Percentiles rank a stretch among this genome's conserved stretches.
phyloP scores from a whole-genome alignment of 2,113 vertebrate genomes.

The Callipepla squamata region DNA sequence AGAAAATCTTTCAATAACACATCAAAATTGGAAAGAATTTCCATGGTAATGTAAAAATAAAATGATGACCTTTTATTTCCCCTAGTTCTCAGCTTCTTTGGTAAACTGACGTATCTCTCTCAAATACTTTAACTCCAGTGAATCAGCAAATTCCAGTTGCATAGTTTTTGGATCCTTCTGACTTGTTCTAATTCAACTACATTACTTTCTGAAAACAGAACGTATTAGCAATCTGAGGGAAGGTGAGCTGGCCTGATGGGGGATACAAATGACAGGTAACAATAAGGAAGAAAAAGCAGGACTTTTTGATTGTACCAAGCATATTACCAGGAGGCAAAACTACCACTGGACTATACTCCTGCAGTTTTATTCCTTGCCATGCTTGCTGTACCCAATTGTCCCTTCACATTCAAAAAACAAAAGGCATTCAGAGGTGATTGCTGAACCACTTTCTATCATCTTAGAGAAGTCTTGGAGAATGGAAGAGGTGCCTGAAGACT shows the following conservation, averaged over 20 bases:
- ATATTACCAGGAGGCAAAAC: background rate
- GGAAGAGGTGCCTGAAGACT: too few species aligned
- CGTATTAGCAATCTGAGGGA: background rate
- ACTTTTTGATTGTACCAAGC: background rate
- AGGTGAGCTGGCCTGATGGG: background rate
- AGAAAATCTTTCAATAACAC: background rate
- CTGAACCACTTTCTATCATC: too few species aligned
- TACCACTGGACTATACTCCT: background rate
- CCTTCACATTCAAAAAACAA: background rate
- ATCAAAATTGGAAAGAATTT: constrained; percentile 15
- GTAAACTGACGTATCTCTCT: background rate
- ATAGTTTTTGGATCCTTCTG: background rate
- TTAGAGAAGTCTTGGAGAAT: too few species aligned
- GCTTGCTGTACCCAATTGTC: background rate
- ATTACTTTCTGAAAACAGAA: background rate
- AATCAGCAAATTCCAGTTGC: background rate
- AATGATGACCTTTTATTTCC: background rate
- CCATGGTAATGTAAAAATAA: background rate
- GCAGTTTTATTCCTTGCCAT: background rate
- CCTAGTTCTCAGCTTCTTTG: background rate
- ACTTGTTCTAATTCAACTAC: background rate
- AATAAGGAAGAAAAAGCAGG: background rate
- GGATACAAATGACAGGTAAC: background rate
- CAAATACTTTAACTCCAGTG: background rate
- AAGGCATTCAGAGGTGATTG: background rate